Base-by-base conservation (phyloP, 2,797 vertebrate genomes). In the Amniataba percoides region DNA sequence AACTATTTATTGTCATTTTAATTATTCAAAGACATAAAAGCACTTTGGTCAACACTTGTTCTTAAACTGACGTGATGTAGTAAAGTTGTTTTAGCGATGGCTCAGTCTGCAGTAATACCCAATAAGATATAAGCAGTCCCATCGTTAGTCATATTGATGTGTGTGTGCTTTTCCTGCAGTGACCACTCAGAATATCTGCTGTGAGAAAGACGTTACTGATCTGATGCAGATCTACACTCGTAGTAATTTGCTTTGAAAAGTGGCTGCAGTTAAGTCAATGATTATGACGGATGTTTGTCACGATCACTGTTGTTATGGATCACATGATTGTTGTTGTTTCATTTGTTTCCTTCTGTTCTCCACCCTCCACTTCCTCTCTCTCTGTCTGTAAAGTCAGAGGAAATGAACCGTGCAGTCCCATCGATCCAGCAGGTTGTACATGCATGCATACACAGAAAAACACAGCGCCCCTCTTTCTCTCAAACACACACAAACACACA, bases 351-450 rank as follows among this genome's bases (percentile, higher is more conserved):
- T 19, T 63, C 25, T 21, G 10, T 10, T 56, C 51, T 56, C 39
- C 51, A 3, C 7, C 52, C 52, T 75, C 61, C 45, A 23, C 68
- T 42, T 31, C 75, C 73, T 81, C 62, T 45, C 49, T 43, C 42
- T 48, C 18, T 78, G 62, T 56, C 46, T 66, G 52, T 62, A 63
- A 67, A 85, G 68, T 82, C 56, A 69, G 59, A 84, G 80, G 80
- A 87, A 89, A 88, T 77, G 31, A 87, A 85, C 12, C 40, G 14
- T 75, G 79, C 10, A 25, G 64, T 5, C 2, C 16, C 79, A 89
- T 87, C 74, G 88, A 91, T 90, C 81, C 68, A 42, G 58, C 48
- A 14, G 31, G 77, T 78, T 55, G 49, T 75, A 69, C 68, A 72
- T 46, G 55, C 74, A 81, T 71, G 62, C 66, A 66, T 53, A 75